Evolutionary conservation across 2,113 vertebrate genomes (phyloP).

Genomic region (Gambusia affinis): DNA sequence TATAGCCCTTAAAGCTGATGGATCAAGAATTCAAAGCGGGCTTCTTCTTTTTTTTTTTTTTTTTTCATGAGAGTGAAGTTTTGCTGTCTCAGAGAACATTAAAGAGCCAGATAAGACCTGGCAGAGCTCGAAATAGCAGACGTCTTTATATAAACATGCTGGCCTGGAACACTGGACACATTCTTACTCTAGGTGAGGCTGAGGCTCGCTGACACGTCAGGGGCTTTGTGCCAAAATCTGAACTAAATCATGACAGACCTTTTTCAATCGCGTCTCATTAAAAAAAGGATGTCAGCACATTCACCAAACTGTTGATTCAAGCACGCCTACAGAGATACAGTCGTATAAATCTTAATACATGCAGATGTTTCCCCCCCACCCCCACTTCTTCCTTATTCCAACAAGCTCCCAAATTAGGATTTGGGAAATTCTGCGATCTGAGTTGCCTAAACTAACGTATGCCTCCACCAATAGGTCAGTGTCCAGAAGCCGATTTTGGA

Average conservation of each 20-base stretch:
- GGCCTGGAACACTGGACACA: constrained; percentile 9
- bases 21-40: constrained; percentile 29
- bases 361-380: constrained; percentile 25
- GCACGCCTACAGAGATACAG: constrained; percentile 9
- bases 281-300: constrained; percentile 1
- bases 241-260: neutral
- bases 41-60: constrained; percentile 3
- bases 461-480: constrained; percentile 9
- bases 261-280: neutral
- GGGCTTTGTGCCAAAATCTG: neutral
- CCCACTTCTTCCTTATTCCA: constrained; percentile 4
- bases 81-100: constrained; percentile 43
- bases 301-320: constrained; percentile 24
- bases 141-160: constrained; percentile 39
- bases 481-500: constrained; percentile 1
- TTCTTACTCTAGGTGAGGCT: constrained; percentile 4
- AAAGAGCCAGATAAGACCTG: constrained; percentile 47
- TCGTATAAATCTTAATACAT: constrained; percentile 4
- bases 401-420: constrained; percentile 20
- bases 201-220: neutral
- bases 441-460: constrained; percentile 35
- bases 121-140: constrained; percentile 21
- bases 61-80: constrained; percentile 11
- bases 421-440: constrained; percentile 34
- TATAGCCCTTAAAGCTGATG: constrained; percentile 27